Evolutionary conservation across 2,113 vertebrate genomes (phyloP).

Genomic region (Mionectes macconnelli): DNA sequence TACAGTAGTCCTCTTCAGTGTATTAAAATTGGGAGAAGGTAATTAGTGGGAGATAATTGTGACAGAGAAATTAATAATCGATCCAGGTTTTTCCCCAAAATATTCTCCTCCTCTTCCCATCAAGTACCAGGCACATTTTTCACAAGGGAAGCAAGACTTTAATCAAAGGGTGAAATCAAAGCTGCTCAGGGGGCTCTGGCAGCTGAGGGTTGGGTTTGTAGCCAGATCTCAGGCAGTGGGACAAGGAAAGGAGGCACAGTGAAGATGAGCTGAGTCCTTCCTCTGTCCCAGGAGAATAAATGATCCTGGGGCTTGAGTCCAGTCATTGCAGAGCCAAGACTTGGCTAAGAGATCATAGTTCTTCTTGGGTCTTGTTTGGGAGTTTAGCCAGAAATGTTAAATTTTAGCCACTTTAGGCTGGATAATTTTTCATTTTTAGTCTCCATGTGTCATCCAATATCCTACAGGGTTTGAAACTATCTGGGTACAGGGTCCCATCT

Average conservation of each 20-base stretch:
- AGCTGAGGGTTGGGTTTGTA: background rate
- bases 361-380: background rate
- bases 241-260: background rate
- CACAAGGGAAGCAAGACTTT: background rate
- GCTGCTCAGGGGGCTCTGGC: background rate
- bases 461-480: background rate
- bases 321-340: background rate
- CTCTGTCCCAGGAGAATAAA: background rate
- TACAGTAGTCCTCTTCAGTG: background rate
- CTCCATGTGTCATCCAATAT: background rate
- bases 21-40: background rate
- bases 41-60: background rate
- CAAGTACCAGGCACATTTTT: background rate
- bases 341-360: background rate
- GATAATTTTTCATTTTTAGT: background rate
- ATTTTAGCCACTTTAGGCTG: background rate
- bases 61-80: background rate
- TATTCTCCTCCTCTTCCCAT: background rate
- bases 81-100: background rate
- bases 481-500: background rate
- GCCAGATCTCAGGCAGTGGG: background rate
- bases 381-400: background rate
- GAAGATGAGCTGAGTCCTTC: background rate
- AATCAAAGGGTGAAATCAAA: background rate
- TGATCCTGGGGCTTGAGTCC: background rate